Evolutionary conservation across 2,888 invertebrate genomes (phyloP).

Genomic region (Thysanoteuthis rhombus): DNA sequence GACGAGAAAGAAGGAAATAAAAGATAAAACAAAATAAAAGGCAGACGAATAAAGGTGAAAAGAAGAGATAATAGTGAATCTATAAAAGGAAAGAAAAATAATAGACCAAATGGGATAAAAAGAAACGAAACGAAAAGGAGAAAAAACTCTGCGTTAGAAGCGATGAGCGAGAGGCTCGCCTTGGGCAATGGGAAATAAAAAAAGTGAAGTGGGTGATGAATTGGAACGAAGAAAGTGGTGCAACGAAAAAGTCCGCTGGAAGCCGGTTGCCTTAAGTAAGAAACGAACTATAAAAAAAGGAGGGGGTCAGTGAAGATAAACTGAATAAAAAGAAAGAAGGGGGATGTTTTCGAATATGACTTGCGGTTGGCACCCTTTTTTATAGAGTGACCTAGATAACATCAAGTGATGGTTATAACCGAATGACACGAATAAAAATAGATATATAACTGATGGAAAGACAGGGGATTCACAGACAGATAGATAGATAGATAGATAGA

Average conservation of each 20-base stretch:
- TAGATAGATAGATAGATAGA: no score
- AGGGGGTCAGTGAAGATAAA: neutral
- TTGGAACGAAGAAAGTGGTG: neutral
- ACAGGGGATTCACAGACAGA: no score
- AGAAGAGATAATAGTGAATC: neutral
- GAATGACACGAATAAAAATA: neutral
- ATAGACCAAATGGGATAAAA: neutral
- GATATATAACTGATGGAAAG: no score
- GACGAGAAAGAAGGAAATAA: neutral
- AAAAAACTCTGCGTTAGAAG: neutral
- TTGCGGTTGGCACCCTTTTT: neutral
- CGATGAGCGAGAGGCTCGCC: neutral
- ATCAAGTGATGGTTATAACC: neutral
- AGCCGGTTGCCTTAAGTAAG: neutral
- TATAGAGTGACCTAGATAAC: neutral
- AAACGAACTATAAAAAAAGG: neutral
- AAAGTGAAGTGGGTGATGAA: neutral
- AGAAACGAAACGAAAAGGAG: neutral
- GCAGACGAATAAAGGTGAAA: neutral
- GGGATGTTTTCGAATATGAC: neutral
- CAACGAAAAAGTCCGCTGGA: conserved; percentile 12
- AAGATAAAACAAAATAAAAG: neutral
- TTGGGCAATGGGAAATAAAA: neutral
- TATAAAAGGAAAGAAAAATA: neutral
- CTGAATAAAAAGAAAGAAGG: neutral